Evolutionary conservation across 2,888 invertebrate genomes (phyloP), one percentile per base, ranked within the genome.

Genomic region (Limnephilus lunatus): DNA sequence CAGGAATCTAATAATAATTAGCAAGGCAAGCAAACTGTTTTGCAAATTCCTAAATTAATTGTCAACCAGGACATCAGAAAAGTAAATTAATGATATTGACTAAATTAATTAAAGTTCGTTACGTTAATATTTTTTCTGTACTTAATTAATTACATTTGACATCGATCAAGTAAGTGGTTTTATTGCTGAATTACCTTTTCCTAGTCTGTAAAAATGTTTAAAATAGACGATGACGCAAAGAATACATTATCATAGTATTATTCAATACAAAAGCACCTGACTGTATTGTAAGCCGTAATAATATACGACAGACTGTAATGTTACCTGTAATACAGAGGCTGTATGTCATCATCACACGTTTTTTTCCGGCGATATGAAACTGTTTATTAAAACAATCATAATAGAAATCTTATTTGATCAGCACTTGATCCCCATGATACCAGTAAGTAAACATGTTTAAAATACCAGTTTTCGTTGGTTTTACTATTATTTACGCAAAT

Each of bases 181-280:
- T 68, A 19, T 25, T 68, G 25, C 19, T 5, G 25, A 68, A 68
- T 25, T 68, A 19, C 25, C 68, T 68, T 68, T 53, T 68, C n/a
- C 25, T 68, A 68, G 7, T 0, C 25, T n/a, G 68, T 68, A 68
- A 68, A 48, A 15, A 14, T 48, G 15, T 14, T 48, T 15, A 48
- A 68, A 68, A 68, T 68, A 68, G 68, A 35, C 83, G 4, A 25
- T 35, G 83, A 83, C 83, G 83, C 32, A 83, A 83, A 25, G 83
- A 83, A 83, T 83, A 83, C 32, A 83, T 83, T 83, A 35, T 25
- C 83, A 83, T 83, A 83, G 25, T 83, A 25, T 68, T 35, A 68
- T 68, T 68, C n/a, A 25, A 68, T 68, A 68, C n/a, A 68, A 68
- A 68, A 68, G 25, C 68, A 68, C 68, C 68, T 68, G 68, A 5